A percentile compares a stretch with the other conserved stretches of the same genome.
Evolutionary conservation across 2,888 invertebrate species (phyloP).

Genomic region (Lycaena phlaeas): DNA sequence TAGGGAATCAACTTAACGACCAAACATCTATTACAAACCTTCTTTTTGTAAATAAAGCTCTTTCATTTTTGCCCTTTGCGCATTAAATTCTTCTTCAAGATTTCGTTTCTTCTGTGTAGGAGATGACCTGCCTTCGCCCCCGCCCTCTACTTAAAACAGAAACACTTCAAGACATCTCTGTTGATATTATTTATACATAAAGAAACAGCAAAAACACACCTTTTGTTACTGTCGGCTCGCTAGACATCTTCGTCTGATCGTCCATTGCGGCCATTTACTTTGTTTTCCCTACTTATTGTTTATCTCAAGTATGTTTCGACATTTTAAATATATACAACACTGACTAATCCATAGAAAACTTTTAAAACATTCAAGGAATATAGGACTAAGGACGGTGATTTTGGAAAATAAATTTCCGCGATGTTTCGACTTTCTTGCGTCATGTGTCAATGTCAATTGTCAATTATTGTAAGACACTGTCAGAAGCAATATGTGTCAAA

Average conservation of each 20-base stretch:
- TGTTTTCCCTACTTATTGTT: conserved; percentile 11
- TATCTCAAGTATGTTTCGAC: conserved; percentile 13
- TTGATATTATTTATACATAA: conserved; percentile 16
- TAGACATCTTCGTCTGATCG: conserved; percentile 39
- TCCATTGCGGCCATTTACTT: conserved; percentile 20
- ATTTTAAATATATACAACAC: conserved; percentile 13
- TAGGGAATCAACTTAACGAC: not conserved
- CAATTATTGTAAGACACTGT: no score
- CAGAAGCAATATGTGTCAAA: no score
- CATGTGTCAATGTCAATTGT: not conserved
- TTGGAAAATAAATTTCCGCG: conserved; percentile 18
- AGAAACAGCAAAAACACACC: conserved; percentile 43
- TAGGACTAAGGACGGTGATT: conserved; percentile 14
- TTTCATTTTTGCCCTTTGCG: conserved; percentile 93
- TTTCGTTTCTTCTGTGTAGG: conserved; percentile 50
- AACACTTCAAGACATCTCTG: conserved; percentile 53
- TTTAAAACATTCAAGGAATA: conserved; percentile 13
- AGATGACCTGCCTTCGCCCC: conserved; percentile 32
- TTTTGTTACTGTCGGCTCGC: conserved; percentile 41
- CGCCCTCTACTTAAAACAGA: conserved; percentile 60
- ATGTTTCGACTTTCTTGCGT: conserved; percentile 5
- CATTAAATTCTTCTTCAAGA: conserved; percentile 89
- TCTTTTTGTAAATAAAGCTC: conserved; percentile 95
- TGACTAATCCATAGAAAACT: not conserved
- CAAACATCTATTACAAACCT: conserved; percentile 69